Conservation (phyloP, 2,113 vertebrate genomes). For the Psittacara wagleri region DNA sequence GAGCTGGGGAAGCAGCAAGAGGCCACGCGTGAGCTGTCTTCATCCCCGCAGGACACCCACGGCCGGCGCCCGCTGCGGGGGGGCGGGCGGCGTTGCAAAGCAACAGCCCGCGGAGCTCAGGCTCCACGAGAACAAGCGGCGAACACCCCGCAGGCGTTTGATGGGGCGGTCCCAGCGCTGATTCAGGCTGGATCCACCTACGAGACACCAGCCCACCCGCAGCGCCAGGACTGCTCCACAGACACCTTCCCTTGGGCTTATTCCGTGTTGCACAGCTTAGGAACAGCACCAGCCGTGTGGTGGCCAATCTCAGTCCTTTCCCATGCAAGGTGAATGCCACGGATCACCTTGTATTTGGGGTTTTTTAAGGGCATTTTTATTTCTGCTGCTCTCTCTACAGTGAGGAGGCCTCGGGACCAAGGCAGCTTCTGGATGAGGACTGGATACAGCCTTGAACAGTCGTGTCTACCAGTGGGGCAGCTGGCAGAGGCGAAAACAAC, state of each 20-base stretch:
- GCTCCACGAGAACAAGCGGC: not conserved
- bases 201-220: not conserved
- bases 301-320: not conserved
- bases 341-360: not conserved
- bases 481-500: not conserved
- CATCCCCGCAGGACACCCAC: fast-evolving
- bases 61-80: fast-evolving
- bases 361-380: not conserved
- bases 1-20: fast-evolving
- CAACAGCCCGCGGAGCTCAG: not conserved
- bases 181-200: not conserved
- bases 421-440: not conserved
- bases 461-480: not conserved
- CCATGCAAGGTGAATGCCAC: not conserved
- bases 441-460: not conserved
- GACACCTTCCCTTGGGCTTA: not conserved
- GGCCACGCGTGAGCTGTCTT: too few species aligned
- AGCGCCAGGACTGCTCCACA: fast-evolving
- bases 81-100: not conserved
- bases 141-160: not conserved
- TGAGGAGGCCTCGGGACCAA: not conserved
- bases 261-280: fast-evolving
- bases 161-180: not conserved
- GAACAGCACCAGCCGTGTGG: fast-evolving
- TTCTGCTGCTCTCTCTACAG: not conserved